Percentiles rank a stretch among this genome's conserved stretches.
Conservation (phyloP, 2,113 vertebrate species). For the Brevimyrus niger region DNA sequence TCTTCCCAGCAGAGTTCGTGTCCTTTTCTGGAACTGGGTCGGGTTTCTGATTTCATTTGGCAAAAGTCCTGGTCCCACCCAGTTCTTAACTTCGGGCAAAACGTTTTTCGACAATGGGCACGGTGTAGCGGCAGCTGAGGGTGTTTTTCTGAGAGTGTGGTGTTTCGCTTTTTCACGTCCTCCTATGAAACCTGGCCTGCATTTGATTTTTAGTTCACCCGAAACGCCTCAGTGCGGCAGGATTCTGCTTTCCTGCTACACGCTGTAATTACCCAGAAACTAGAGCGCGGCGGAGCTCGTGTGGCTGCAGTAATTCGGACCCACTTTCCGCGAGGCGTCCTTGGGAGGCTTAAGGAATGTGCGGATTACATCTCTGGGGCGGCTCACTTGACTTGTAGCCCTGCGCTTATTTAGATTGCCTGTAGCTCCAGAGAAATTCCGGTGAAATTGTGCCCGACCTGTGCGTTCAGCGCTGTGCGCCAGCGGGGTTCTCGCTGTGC, state of each 20-base stretch:
- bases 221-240: background rate
- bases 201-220: background rate
- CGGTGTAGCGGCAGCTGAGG: background rate
- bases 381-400: background rate
- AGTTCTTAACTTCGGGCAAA: background rate
- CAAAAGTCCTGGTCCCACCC: background rate
- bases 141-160: background rate
- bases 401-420: background rate
- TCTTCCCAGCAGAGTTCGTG: background rate
- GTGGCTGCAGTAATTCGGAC: background rate
- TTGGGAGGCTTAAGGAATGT: background rate
- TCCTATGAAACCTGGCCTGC: background rate
- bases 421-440: background rate
- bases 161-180: background rate
- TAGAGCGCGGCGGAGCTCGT: background rate
- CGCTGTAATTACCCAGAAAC: conserved; percentile 12
- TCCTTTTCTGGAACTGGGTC: background rate
- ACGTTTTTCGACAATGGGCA: background rate
- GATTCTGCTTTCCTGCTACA: background rate
- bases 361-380: background rate
- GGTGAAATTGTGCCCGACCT: background rate
- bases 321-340: background rate
- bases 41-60: background rate
- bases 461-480: background rate
- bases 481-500: background rate